Base-by-base conservation (phyloP, 2,888 invertebrate genomes). In the Tuberolachnus salignus region DNA sequence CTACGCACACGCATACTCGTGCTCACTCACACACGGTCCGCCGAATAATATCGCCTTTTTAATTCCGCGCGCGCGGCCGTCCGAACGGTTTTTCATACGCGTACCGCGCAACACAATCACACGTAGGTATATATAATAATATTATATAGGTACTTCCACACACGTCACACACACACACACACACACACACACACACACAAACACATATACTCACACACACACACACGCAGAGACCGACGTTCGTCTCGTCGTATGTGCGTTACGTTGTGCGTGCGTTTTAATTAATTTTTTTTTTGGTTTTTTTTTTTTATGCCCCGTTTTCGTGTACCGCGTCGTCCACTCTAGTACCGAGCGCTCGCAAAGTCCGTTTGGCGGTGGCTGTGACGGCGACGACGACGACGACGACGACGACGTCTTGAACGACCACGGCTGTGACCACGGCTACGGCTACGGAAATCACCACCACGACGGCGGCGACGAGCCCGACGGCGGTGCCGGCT, bases 11-110 rank as follows among this genome's bases (percentile, higher is more conserved):
- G 1, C 6, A 34, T 34, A 34, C 34, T 34, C 34, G 3, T 34
- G 34, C 21, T 23, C 49, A 63, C 73, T n/a, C 64, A n/a, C 23
- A 53, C 44, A 66, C 75, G 67, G 63, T 73, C 73, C 42, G 63
- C 53, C 73, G 42, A 73, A 64, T 73, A 73, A 63, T 63, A 73
- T 73, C 73, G 73, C 73, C 63, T 73, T 73, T 73, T 73, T 73
- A 73, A 73, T 73, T 64, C 63, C 73, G 73, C 73, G 46, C 67
- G 67, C 78, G 78, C 78, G 78, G 67, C 51, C 78, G 67, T 78
- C 26, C 78, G 69, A 69, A 53, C 53, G 53, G 61, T 72, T 72
- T 63, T 63, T 53, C 72, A 34, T 49, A 72, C 59, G 42, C 42
- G 26, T 26, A 49, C 53, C 14, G 51, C 49, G 23, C 46, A n/a